Base-by-base conservation (phyloP, 2,797 vertebrate species). In the Avahi laniger region DNA sequence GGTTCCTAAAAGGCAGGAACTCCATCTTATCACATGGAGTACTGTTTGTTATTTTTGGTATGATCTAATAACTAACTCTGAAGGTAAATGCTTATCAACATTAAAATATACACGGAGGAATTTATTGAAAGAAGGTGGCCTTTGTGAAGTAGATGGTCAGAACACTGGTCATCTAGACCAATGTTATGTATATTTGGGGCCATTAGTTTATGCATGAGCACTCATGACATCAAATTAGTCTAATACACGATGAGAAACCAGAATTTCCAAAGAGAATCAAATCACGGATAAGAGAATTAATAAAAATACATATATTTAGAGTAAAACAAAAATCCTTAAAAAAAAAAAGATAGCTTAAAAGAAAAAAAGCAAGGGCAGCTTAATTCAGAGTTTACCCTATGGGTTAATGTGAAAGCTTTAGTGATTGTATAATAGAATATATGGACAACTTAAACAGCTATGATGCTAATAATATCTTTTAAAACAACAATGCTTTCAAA, bases 201-300 rank as follows among this genome's bases (percentile, higher is more conserved):
- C 24, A 73, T 38, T 83, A 69, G 57, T 79, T 69, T 70, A 79
- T 15, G 80, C 2, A 73, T n/a, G 41, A 61, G 38, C 2, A 72
- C 20, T 78, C 6, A 67, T 65, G 13, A 72, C 22, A 85, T n/a
- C 54, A 84, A 73, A 93, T 61, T 17, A 81, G 48, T 63, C 72
- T 76, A 20, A 52, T 14, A 90, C 2, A 43, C 26, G 30, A 24
- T 65, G 35, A 67, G 13, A 78, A 82, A 84, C 2, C 4, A 95
- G n/a, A 84, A 94, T 82, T 80, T 85, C 28, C 43, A 93, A 78
- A 86, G 41, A 89, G 30, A 78, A 83, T n/a, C 33, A 91, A 89
- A 70, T 73, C 24, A 73, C 85, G n/a, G 43, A 59, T 38, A 43
- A 92, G 79, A 73, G 22, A 73, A 59, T 35, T 33, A 48, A 24